Evolutionary conservation across 2,113 vertebrate genomes (phyloP).

Genomic region (Myrmecophaga tridactyla): DNA sequence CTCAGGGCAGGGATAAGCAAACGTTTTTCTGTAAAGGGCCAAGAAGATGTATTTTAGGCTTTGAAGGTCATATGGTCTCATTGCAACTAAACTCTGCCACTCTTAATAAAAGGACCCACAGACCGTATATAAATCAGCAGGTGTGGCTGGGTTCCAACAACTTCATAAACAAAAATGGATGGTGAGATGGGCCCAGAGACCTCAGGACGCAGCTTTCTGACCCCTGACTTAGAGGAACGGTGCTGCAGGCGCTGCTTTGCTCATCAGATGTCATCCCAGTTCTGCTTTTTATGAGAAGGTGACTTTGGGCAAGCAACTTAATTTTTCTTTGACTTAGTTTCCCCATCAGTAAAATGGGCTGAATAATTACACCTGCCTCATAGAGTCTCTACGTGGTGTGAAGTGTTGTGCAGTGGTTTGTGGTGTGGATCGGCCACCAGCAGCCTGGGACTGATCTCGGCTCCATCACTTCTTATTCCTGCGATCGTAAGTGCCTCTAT

Average conservation of each 20-base stretch:
- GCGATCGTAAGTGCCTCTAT: no score
- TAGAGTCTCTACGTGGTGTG: not conserved
- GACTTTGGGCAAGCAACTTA: not conserved
- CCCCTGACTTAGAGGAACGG: not conserved
- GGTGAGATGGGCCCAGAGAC: rapidly evolving
- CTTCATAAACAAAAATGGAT: rapidly evolving
- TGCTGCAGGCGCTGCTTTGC: not conserved
- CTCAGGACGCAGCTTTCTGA: rapidly evolving
- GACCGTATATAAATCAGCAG: rapidly evolving
- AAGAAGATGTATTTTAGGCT: not conserved
- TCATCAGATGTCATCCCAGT: not conserved
- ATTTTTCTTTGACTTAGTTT: not conserved
- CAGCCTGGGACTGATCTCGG: no score
- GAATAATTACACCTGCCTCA: not conserved
- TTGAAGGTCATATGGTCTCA: not conserved
- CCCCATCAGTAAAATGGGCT: not conserved
- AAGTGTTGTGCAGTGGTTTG: rapidly evolving
- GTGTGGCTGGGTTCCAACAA: rapidly evolving
- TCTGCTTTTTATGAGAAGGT: not conserved
- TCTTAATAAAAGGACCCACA: not conserved
- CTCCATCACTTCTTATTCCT: no score
- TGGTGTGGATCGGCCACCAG: not conserved
- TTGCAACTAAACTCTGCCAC: not conserved
- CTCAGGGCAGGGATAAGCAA: not conserved
- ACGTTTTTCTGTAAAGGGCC: not conserved